Base-by-base conservation (phyloP, 2,888 invertebrate species). In the Pachycephus smyrnensis region DNA sequence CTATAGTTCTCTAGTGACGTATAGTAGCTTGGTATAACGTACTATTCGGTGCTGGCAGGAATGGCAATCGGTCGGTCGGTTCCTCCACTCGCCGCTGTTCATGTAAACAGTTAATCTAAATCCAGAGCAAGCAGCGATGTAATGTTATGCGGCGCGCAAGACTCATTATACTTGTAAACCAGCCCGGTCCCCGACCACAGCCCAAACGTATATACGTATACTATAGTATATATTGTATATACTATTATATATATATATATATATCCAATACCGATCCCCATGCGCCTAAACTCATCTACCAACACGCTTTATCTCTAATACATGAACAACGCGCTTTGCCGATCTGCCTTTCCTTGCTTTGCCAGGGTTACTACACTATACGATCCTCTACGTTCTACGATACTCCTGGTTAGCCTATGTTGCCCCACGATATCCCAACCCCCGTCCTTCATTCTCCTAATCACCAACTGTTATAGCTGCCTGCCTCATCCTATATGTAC, bases 151-250 rank as follows among this genome's bases (percentile, higher is more conserved):
- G 89, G 89, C 91, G 90, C 89, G 90, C 90, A 91, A 90, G 90
- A 90, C 91, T 91, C 91, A 91, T 91, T 91, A 91, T 90, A 91
- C 91, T 91, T 91, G 91, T 91, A 91, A 91, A 91, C 90, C 90
- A 89, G 90, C 86, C 86, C 87, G 87, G 86, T 89, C 82, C 82
- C 83, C 88, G 89, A 89, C 90, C 89, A 88, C 89, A 89, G 85
- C 84, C 86, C 86, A 86, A 83, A 36, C 37, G 36, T 37, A 74
- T 33, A 33, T 33, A 36, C 36, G 74, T 74, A 74, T 36, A 23
- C 55, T 9, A 23, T 55, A 55, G 23, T 55, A 55, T 23, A 23
- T 55, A 55, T 55, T 23, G 23, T 55, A 55, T 55, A 55, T 55
- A 55, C 55, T 55, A 55, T 55, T 55, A 23, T 55, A 55, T 55